A percentile compares a stretch with the other conserved stretches of the same genome.
Evolutionary conservation across 30 jellyfish, hydroid and myxozoan species (phyloP).

Genomic region (Clytia hemisphaerica): DNA sequence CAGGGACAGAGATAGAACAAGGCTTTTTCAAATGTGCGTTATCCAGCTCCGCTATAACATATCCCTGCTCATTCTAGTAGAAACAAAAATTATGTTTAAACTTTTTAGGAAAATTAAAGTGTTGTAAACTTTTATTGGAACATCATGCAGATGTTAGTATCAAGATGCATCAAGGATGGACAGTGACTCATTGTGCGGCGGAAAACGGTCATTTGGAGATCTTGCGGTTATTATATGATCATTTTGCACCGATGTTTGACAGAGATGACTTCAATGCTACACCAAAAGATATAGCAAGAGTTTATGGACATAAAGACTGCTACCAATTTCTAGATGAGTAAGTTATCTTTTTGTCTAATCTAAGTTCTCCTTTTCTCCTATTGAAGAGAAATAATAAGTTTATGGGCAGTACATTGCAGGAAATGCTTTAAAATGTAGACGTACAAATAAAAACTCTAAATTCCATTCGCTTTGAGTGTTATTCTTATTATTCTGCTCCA

Average conservation of each 20-base stretch:
- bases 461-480: too few relatives aligned
- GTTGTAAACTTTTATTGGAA: conserved; percentile 66
- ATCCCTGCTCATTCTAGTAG: not conserved
- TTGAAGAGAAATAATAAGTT: too few relatives aligned
- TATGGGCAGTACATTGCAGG: too few relatives aligned
- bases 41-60: not conserved
- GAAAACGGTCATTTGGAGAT: conserved; percentile 65
- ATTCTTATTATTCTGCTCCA: too few relatives aligned
- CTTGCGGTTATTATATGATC: conserved; percentile 30
- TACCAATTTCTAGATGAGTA: conserved; percentile 53
- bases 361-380: too few relatives aligned
- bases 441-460: too few relatives aligned
- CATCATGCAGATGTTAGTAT: conserved; percentile 66
- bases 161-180: conserved; percentile 76
- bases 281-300: conserved; percentile 55
- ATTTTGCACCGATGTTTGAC: conserved; percentile 35
- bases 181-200: conserved; percentile 95
- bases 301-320: conserved; percentile 63
- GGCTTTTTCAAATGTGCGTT: not conserved
- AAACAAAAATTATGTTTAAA: not conserved
- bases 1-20: not conserved
- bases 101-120: conserved; percentile 51
- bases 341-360: not conserved
- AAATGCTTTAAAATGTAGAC: too few relatives aligned
- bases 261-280: conserved; percentile 74